Evolutionary conservation across 2,113 vertebrate species (phyloP), one percentile per base, ranked within the genome.

Genomic region (Pluvianellus socialis): DNA sequence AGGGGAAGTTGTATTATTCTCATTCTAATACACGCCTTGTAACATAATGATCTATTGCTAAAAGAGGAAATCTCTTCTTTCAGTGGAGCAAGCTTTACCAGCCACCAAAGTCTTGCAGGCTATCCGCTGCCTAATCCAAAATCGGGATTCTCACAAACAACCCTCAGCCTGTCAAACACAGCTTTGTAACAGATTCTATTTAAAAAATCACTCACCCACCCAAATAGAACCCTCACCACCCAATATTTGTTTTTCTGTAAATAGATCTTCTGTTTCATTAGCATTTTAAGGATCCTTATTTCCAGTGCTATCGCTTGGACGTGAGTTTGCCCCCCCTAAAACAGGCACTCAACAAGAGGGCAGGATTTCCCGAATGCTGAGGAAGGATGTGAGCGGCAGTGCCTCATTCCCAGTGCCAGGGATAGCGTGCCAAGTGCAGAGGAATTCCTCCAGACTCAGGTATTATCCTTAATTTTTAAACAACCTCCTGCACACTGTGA

Each of bases 1-100:
- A 62, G 92, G 76, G 65, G 61, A 93, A 94, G 88, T 84, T 52
- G 83, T 44, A 92, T 96, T 96, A 96, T 94, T 94, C 90, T 86
- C 91, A 83, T 94, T 91, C 92, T 93, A 96, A 95, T 90, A 96
- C 90, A 74, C 0, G 33, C 23, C 76, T 80, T 71, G 79, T 72
- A 95, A 84, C 59, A 81, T 95, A 86, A 91, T 72, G 70, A 95
- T 90, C 80, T 92, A 85, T 90, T 72, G 70, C 91, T 77, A 82
- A 81, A 95, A 86, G 91, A 81, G 44, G 89, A 96, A 94, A 95
- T 95, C 71, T 93, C 80, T 38, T 30, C 75, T 96, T 96, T 96
- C 97, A 94, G 67, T 26, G 77, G 88, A 93, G 91, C 32, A 50
- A 94, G 90, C 77, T 91, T 95, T 86, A 67, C 56, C 35, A 76